These are phyloP conservation scores for Mythimna ferrago DNA, from an alignment of 2,888 invertebrate species.

Conservation along the genomic window DNA sequence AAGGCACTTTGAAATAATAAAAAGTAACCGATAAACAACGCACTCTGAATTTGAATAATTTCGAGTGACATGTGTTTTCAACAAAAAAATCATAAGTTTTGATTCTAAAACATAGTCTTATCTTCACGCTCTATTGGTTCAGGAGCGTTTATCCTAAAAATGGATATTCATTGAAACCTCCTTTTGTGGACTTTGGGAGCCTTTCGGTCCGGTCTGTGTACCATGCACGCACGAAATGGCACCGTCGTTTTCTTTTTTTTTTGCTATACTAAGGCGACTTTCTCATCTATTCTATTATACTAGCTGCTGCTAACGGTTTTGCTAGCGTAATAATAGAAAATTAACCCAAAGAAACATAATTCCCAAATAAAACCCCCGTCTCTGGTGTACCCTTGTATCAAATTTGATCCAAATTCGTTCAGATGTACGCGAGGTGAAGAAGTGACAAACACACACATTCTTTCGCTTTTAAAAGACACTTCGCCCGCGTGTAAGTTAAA, in stretches of 20 bases:
- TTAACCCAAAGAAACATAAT: too few species aligned
- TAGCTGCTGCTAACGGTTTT: too few species aligned
- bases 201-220: slow-evolving; percentile 47
- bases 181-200: slow-evolving; percentile 59
- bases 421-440: too few species aligned
- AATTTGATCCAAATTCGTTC: too few species aligned
- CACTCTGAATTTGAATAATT: slow-evolving; percentile 42
- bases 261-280: too few species aligned
- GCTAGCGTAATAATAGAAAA: too few species aligned
- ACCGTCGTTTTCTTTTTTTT: slow-evolving; percentile 17
- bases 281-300: too few species aligned
- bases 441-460: too few species aligned
- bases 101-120: slow-evolving; percentile 59
- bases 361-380: too few species aligned
- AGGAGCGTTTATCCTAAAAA: slow-evolving; percentile 58
- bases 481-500: too few species aligned
- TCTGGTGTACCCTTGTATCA: too few species aligned
- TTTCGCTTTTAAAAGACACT: too few species aligned
- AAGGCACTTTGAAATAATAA: slow-evolving; percentile 31
- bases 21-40: slow-evolving; percentile 47
- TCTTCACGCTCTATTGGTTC: slow-evolving; percentile 70
- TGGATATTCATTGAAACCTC: slow-evolving; percentile 59
- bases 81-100: slow-evolving; percentile 57
- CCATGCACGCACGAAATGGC: slow-evolving; percentile 11
- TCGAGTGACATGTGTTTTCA: slow-evolving; percentile 24